Evolutionary conservation across 2,797 vertebrate genomes (phyloP), one percentile per base, ranked within the genome.

Genomic region (Apogon hyalosoma): DNA sequence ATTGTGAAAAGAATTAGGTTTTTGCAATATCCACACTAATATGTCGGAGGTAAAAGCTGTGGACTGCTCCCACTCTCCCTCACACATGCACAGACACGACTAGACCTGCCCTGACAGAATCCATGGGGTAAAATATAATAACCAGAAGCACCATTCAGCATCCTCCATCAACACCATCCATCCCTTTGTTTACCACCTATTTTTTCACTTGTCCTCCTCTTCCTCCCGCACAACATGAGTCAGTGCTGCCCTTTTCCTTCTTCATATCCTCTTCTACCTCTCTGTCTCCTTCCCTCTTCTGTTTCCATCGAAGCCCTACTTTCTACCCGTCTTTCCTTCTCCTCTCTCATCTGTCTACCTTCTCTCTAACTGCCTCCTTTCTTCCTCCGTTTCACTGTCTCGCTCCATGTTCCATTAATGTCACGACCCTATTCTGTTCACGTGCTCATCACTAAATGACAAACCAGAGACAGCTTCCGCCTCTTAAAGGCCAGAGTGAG

Each of bases 391-490:
- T 24, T 43, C 28, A 45, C 63, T 4, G 9, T 63, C 38, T 74
- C 52, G 45, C 49, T 45, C 19, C 42, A 66, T 55, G 45, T 71
- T 77, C 73, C 52, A 63, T 52, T 65, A 46, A 79, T 86, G 85
- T 83, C 87, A 74, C 63, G 70, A 82, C 81, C 77, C 78, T 56
- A 86, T 87, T 85, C 87, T 49, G 83, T 78, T 74, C 91, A 90
- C 85, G 84, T 87, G 87, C 86, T 83, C 84, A 59, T 91, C 85
- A 82, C 86, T 85, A 86, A 90, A 90, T 90, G 91, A 90, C 91
- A 88, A 92, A 90, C 75, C 87, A 42, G 59, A 88, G 83, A 84
- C 86, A 81, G 82, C 85, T 74, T 85, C 82, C 58, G 79, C 79
- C 77, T 87, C 76, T 84, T 88, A 90, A 92, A 90, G 89, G 90